Conservation (phyloP, 2,888 invertebrate genomes). For the Xestia c-nigrum region DNA sequence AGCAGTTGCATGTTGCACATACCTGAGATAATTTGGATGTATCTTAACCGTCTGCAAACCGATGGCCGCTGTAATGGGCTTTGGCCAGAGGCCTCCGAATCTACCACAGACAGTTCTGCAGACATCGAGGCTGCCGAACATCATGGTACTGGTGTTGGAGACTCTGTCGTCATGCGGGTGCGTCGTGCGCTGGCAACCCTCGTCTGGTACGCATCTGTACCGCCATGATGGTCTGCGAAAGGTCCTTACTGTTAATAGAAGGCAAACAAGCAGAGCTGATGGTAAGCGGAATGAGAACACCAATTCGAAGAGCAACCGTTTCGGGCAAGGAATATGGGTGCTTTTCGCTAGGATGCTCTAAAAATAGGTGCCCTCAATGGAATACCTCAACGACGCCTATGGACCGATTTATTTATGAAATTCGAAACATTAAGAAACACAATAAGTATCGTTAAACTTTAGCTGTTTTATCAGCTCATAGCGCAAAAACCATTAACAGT, state of each 20-base stretch:
- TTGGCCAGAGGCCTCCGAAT: conserved; percentile 93
- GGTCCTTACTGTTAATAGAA: neutral
- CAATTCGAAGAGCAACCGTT: neutral
- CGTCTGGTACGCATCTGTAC: conserved; percentile 81
- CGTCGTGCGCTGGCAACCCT: conserved; percentile 84
- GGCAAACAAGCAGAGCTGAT: no score
- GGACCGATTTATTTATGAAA: neutral
- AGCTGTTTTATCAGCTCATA: neutral
- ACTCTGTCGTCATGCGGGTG: conserved; percentile 74
- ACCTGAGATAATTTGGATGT: conserved; percentile 90
- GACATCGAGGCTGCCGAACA: conserved; percentile 89
- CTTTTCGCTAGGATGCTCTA: neutral
- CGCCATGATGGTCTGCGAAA: conserved; percentile 83
- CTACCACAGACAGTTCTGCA: conserved; percentile 93
- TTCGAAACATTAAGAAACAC: neutral
- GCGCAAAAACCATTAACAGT: neutral
- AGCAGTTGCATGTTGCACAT: conserved; percentile 42
- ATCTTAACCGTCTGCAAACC: conserved; percentile 87
- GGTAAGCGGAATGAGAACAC: neutral
- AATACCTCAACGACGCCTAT: neutral
- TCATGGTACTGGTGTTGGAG: conserved; percentile 69
- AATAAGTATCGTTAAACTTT: neutral
- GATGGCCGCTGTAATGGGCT: conserved; percentile 90
- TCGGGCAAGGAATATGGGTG: neutral
- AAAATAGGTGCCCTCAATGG: neutral